A percentile compares a stretch with the other conserved stretches of the same genome.
Conservation (phyloP, 92 coral and sea anemone species). For the Epizoanthus ramosus region DNA sequence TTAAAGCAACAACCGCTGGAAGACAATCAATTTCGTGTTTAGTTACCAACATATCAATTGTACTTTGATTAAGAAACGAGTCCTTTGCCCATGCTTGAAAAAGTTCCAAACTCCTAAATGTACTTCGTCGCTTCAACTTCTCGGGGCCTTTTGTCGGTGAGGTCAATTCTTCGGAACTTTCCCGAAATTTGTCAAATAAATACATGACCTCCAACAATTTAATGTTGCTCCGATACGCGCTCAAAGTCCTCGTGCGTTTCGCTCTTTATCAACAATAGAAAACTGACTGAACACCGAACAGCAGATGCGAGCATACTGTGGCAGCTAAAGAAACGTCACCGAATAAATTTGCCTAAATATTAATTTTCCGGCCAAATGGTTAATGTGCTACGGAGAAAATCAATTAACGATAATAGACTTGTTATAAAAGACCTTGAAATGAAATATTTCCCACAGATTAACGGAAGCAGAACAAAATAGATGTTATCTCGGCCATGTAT, state of each 20-base stretch:
- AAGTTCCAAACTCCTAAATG: slow-evolving; percentile 86
- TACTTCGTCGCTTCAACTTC: slow-evolving; percentile 76
- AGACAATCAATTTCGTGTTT: slow-evolving; percentile 88
- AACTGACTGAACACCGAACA: slow-evolving; percentile 33
- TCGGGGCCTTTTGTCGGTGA: slow-evolving; percentile 24
- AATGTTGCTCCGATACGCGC: slow-evolving; percentile 1
- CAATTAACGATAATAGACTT: slow-evolving; percentile 23
- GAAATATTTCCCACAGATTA: slow-evolving; percentile 5
- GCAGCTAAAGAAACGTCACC: slow-evolving; percentile 17
- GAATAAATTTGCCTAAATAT: slow-evolving; percentile 41
- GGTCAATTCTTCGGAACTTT: slow-evolving; percentile 26
- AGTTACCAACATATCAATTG: slow-evolving; percentile 79
- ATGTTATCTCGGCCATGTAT: slow-evolving; percentile 1
- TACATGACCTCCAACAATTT: slow-evolving; percentile 13
- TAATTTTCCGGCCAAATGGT: slow-evolving; percentile 36
- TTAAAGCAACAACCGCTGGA: slow-evolving; percentile 92
- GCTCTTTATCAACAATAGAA: slow-evolving; percentile 60
- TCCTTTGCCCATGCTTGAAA: slow-evolving; percentile 96
- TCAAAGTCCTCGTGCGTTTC: slow-evolving; percentile 45
- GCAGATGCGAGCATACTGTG: slow-evolving; percentile 53
- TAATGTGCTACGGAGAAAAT: slow-evolving; percentile 12
- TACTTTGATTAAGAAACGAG: slow-evolving; percentile 84
- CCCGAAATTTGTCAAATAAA: slow-evolving; percentile 32
- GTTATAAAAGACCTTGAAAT: slow-evolving; percentile 6
- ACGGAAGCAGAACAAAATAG: slow-evolving; percentile 5